These are phyloP conservation scores for Archips xylosteana DNA, from an alignment of 2,888 invertebrate genomes.

Conservation along the genomic window DNA sequence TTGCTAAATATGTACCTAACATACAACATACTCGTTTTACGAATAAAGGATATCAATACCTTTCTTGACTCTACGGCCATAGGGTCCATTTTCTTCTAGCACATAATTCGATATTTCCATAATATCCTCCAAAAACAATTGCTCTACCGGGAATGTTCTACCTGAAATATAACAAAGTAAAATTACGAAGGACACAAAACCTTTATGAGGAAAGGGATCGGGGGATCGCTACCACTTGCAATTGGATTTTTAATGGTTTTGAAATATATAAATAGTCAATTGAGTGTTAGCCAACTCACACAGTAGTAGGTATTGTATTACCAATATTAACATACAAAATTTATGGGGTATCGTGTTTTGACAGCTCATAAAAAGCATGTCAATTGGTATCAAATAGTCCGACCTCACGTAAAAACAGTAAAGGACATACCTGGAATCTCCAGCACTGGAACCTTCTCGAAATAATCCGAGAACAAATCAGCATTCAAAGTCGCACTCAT, in stretches of 20 bases:
- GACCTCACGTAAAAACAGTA: neutral
- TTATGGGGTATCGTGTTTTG: too few species aligned
- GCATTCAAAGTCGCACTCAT: slow-evolving; percentile 98
- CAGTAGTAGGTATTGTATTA: too few species aligned
- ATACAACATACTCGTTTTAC: too few species aligned
- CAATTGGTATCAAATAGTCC: neutral
- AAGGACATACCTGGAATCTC: slow-evolving; percentile 89
- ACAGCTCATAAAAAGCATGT: too few species aligned
- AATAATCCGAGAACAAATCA: slow-evolving; percentile 93
- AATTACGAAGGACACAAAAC: too few species aligned
- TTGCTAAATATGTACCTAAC: too few species aligned
- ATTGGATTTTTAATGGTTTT: too few species aligned
- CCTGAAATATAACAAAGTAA: slow-evolving; percentile 65
- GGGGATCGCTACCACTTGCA: too few species aligned
- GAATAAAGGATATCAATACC: slow-evolving; percentile 57
- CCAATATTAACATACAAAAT: too few species aligned
- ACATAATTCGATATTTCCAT: slow-evolving; percentile 86
- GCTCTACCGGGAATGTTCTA: slow-evolving; percentile 93
- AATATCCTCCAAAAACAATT: slow-evolving; percentile 93
- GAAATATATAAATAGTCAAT: too few species aligned
- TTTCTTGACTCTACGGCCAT: slow-evolving; percentile 87
- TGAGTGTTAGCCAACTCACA: too few species aligned
- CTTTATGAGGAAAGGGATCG: too few species aligned
- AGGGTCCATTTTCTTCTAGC: slow-evolving; percentile 83
- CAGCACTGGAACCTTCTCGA: slow-evolving; percentile 91